These are phyloP conservation scores for Machaerirhynchus nigripectus DNA, from an alignment of 2,113 vertebrate genomes.

Conservation along the genomic window DNA sequence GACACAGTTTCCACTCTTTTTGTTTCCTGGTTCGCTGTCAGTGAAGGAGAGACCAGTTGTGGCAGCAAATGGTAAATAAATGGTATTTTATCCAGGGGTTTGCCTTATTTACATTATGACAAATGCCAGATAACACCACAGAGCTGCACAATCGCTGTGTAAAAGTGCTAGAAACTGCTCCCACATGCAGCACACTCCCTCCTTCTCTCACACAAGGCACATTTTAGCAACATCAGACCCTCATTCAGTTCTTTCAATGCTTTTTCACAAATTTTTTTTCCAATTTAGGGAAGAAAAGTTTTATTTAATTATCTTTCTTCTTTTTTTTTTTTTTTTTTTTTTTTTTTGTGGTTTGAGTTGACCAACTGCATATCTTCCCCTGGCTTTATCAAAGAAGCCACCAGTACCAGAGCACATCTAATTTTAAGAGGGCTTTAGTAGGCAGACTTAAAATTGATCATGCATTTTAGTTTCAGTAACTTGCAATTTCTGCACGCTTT, in stretches of 20 bases:
- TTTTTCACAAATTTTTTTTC: not conserved
- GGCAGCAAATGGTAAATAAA: not conserved
- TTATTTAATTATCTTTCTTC: conserved; percentile 63
- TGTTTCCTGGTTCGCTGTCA: not conserved
- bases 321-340: not conserved
- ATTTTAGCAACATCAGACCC: not conserved
- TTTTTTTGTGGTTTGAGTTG: conserved; percentile 36
- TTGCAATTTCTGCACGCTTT: conserved; percentile 77
- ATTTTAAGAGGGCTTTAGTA: conserved; percentile 72
- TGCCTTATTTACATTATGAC: not conserved
- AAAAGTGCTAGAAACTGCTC: not conserved
- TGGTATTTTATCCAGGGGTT: not conserved
- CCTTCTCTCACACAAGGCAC: not conserved
- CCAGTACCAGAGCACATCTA: conserved; percentile 58
- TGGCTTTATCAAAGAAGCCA: conserved; percentile 69
- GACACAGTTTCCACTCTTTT: not conserved
- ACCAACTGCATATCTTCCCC: conserved; percentile 37
- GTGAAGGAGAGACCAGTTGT: not conserved
- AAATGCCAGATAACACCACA: not conserved
- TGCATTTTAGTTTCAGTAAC: conserved; percentile 76
- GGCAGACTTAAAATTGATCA: conserved; percentile 73
- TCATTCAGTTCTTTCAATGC: not conserved
- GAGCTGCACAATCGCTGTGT: not conserved
- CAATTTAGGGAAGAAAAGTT: conserved; percentile 41
- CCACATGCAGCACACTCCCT: not conserved